Percentiles rank a stretch among this genome's conserved stretches.
These are phyloP conservation scores for Denticeps clupeoides DNA, from an alignment of 2,797 vertebrate genomes.

Conservation along the genomic window DNA sequence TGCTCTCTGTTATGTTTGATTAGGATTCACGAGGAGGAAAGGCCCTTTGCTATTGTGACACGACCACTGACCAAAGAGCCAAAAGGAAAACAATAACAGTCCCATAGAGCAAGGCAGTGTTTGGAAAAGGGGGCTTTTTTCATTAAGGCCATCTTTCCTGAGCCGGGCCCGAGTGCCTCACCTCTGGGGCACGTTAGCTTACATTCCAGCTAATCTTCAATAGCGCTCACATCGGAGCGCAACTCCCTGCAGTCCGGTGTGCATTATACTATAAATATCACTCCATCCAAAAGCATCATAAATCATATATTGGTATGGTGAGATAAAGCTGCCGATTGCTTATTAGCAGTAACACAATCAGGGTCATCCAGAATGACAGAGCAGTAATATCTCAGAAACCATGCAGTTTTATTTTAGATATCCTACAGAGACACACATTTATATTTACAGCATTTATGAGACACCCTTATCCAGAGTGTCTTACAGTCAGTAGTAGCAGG, in stretches of 20 bases:
- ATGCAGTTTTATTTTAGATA: too few species aligned
- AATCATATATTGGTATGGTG: too few species aligned
- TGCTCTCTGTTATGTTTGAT: conserved; percentile 52
- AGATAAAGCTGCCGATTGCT: too few species aligned
- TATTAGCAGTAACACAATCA: too few species aligned
- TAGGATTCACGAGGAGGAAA: conserved; percentile 46
- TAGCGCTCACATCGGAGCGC: neutral
- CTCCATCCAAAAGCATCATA: too few species aligned
- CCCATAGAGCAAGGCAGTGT: conserved; percentile 3
- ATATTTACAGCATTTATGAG: too few species aligned
- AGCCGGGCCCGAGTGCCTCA: neutral
- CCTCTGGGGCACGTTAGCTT: neutral
- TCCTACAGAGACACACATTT: too few species aligned
- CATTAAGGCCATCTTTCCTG: conserved; percentile 3
- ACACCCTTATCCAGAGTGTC: too few species aligned
- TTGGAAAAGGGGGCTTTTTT: conserved; percentile 9
- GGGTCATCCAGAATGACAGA: too few species aligned
- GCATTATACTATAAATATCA: neutral
- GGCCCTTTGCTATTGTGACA: conserved; percentile 30
- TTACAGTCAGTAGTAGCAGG: too few species aligned
- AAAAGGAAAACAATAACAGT: conserved; percentile 18
- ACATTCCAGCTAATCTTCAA: neutral
- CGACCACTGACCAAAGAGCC: conserved; percentile 18
- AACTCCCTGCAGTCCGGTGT: neutral
- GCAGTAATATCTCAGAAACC: too few species aligned